Percentiles rank a stretch among this genome's conserved stretches.
These are phyloP conservation scores for Silvanus unidentatus DNA, from an alignment of 2,888 invertebrate genomes.

Conservation along the genomic window DNA sequence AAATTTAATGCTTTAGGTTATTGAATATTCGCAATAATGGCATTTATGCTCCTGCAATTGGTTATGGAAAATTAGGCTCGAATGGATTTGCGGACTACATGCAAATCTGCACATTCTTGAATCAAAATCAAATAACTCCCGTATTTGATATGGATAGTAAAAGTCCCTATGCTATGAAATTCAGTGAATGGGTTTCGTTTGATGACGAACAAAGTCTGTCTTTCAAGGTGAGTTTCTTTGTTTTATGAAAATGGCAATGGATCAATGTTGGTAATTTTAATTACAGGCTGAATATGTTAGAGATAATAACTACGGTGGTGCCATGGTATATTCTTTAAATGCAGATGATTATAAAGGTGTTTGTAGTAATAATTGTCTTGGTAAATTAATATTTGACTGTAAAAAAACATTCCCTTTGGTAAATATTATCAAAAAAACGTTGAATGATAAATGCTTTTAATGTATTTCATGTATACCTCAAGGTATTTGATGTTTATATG, in stretches of 20 bases:
- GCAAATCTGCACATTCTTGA: conserved; percentile 62
- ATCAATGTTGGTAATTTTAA: background rate
- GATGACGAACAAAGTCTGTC: conserved; percentile 66
- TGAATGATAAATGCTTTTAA: conserved; percentile 8
- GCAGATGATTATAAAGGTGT: conserved; percentile 66
- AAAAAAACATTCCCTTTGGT: conserved; percentile 23
- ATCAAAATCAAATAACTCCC: conserved; percentile 49
- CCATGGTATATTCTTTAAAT: conserved; percentile 79
- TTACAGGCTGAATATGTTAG: conserved; percentile 49
- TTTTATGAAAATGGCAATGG: conserved; percentile 30
- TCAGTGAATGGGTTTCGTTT: conserved; percentile 76
- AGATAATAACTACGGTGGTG: conserved; percentile 63
- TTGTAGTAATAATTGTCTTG: conserved; percentile 46
- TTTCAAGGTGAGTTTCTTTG: conserved; percentile 52
- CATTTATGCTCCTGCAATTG: conserved; percentile 65
- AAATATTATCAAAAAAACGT: conserved; percentile 19
- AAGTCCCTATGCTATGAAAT: conserved; percentile 70
- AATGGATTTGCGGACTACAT: conserved; percentile 67
- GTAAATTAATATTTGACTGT: conserved; percentile 9
- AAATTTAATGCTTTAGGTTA: no score
- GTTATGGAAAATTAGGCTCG: conserved; percentile 60
- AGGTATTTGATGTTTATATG: no score
- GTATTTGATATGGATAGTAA: conserved; percentile 62
- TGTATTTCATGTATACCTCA: no score
- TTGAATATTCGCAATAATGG: conserved; percentile 61